Conservation (phyloP, 2,113 vertebrate genomes). For the Edolisoma coerulescens region DNA sequence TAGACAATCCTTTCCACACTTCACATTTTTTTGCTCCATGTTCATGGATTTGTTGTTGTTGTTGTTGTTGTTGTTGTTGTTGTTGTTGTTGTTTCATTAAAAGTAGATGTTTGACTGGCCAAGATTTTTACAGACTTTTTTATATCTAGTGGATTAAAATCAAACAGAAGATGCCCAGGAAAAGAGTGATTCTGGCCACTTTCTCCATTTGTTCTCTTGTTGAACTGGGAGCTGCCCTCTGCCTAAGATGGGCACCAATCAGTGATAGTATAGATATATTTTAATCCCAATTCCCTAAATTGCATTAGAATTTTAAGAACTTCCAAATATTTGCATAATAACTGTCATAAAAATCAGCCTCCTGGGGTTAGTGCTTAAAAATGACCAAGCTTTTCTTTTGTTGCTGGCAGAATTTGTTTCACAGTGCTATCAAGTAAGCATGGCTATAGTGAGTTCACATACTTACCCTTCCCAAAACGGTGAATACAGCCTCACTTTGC, state of each 20-base stretch:
- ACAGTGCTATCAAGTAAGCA: background rate
- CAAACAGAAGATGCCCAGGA: background rate
- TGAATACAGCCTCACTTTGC: background rate
- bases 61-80: background rate
- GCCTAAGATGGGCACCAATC: background rate
- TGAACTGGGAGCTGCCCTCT: background rate
- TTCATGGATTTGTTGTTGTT: background rate
- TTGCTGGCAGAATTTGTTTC: background rate
- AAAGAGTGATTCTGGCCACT: background rate
- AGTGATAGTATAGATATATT: background rate
- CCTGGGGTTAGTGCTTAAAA: background rate
- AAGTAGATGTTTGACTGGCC: background rate
- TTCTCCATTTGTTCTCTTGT: background rate
- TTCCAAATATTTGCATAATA: background rate
- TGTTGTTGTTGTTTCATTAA: background rate
- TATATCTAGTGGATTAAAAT: background rate
- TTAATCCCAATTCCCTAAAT: background rate
- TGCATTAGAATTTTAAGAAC: background rate
- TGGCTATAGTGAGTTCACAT: background rate
- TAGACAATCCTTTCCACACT: background rate
- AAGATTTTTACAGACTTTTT: background rate
- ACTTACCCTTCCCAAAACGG: background rate
- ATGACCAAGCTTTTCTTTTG: background rate
- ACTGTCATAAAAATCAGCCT: background rate
- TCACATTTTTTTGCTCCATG: background rate